These are phyloP conservation scores for Erebia aethiops DNA, from an alignment of 2,888 invertebrate species.

Conservation along the genomic window DNA sequence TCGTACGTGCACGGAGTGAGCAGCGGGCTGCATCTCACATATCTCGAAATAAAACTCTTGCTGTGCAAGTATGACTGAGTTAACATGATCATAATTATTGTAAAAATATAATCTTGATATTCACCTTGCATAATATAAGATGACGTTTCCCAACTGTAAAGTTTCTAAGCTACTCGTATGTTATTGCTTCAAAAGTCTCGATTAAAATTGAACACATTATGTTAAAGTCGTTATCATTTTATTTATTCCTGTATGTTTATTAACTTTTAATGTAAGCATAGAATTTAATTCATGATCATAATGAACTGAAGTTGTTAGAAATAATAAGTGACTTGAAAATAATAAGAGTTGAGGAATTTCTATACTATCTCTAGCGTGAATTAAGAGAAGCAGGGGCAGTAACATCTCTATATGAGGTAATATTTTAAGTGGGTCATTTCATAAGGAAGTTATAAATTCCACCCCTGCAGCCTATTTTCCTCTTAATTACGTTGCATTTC, in stretches of 20 bases:
- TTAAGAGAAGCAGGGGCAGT: not conserved
- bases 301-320: not conserved
- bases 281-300: not conserved
- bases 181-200: not conserved
- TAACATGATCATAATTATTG: too few relatives aligned
- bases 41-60: too few relatives aligned
- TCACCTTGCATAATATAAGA: not conserved
- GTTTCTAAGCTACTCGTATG: not conserved
- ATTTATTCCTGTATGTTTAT: not conserved
- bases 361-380: not conserved
- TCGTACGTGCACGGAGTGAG: not conserved
- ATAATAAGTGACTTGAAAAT: too few relatives aligned
- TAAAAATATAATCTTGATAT: too few relatives aligned
- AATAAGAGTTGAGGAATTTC: not conserved
- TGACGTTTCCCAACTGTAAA: not conserved
- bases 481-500: constrained; percentile 23
- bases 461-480: constrained; percentile 15
- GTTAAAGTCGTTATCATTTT: not conserved
- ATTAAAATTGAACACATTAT: not conserved
- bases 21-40: not conserved
- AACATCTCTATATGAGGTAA: not conserved
- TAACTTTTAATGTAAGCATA: constrained; percentile 1
- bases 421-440: constrained; percentile 19
- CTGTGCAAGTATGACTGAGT: too few relatives aligned
- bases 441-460: constrained; percentile 21